Base-by-base conservation (phyloP, 2,888 invertebrate species). In the Fragum fragum region DNA sequence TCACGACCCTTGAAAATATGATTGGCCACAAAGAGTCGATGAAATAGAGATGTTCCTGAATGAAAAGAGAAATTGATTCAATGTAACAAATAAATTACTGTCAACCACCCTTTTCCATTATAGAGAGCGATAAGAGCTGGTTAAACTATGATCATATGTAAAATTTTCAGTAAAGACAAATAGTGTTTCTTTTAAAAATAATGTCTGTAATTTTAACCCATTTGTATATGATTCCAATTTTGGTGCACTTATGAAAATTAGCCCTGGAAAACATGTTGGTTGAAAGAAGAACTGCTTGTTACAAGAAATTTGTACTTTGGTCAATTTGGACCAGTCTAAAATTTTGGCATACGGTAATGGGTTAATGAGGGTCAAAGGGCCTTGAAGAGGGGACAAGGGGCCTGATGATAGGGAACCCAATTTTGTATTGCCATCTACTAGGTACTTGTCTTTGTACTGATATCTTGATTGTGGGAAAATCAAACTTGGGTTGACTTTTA, bases 71-170 rank as follows among this genome's bases (percentile, higher is more conserved):
- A 66, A 66, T 39, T 66, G 66, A 66, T 36, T 66, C 66, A 72
- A 76, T 76, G 71, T 69, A 68, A 59, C 59, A 79, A 79, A 85
- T 81, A 85, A 81, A 85, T 85, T 85, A 82, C 73, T 23, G 69
- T 14, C 39, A 39, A 9, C 2, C 47, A 47, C n/a, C 18, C 47
- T 47, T 18, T 47, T 18, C 47, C 47, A 5, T 47, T 5, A 18
- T 9, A 47, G 3, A 9, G 32, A 36, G 9, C 3, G 9, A 36
- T 36, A 36, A 36, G 32, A 9, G 32, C 32, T 36, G 32, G 32
- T 36, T 36, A 3, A 36, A 9, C 3, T 9, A 36, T 36, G 32
- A 36, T 36, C 32, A 6, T 36, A n/a, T n/a, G n/a, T n/a, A n/a
- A n/a, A n/a, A n/a, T n/a, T n/a, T n/a, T n/a, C n/a, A n/a, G n/a